Percentiles rank a stretch among this genome's conserved stretches.
These are phyloP conservation scores for Bos javanicus DNA, from an alignment of 2,113 vertebrate species.

Conservation along the genomic window DNA sequence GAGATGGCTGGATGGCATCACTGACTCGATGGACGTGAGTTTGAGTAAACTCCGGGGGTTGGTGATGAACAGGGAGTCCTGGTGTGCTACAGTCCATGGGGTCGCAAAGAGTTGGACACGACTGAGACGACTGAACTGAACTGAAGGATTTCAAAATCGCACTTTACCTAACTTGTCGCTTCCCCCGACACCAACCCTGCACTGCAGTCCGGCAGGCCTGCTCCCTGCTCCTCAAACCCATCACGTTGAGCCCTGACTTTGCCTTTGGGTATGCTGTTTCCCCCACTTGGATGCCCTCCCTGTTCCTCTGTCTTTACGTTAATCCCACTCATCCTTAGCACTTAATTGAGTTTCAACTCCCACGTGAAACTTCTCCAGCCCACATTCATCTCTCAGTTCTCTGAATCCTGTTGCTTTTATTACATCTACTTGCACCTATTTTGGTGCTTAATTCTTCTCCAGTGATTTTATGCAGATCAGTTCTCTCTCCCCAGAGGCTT, in stretches of 20 bases:
- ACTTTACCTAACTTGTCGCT: neutral
- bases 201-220: neutral
- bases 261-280: neutral
- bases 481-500: constrained; percentile 46
- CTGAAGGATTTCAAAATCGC: neutral
- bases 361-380: neutral
- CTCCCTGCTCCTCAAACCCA: neutral
- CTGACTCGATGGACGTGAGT: neutral
- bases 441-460: constrained; percentile 32
- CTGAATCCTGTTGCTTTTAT: neutral
- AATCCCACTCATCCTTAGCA: neutral
- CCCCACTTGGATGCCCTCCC: neutral
- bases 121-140: neutral
- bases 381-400: neutral
- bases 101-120: neutral
- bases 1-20: neutral
- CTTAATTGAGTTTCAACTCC: neutral
- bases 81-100: neutral
- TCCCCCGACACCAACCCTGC: neutral
- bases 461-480: constrained; percentile 9
- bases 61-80: neutral
- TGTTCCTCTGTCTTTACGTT: neutral
- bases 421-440: constrained; percentile 12
- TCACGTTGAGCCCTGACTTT: rapidly evolving
- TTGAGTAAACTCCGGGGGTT: neutral